Evolutionary conservation across 2,113 vertebrate genomes (phyloP), one percentile per base, ranked within the genome.

Genomic region (Brachirus orientalis): DNA sequence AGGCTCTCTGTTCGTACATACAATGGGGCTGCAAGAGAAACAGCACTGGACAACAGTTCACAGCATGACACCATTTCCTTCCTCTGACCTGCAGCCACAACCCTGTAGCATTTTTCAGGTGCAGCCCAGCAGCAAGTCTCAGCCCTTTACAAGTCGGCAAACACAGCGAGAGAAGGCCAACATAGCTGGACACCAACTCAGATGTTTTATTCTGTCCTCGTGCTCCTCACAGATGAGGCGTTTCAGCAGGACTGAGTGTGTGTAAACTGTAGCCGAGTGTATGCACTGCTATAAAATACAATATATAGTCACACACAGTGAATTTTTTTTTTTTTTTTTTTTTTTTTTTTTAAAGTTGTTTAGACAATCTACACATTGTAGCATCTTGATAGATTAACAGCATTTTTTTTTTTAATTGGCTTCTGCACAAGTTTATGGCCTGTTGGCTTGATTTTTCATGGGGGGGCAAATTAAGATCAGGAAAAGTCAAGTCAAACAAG

Each of bases 61-160:
- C 91, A 90, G 89, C 73, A 52, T 77, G 88, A 90, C 81, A 72
- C 81, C 80, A 88, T 90, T 92, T 93, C 91, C 92, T 92, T 92
- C 92, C 92, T 89, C 78, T 76, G 88, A 83, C 78, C 80, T 45
- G 4, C 47, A 38, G 71, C 77, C 80, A 68, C 67, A 51, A 72
- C 80, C 72, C 82, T 48, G 55, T 69, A 1, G 77, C 71, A 81
- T 85, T 77, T 82, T 84, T 89, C 88, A 91, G 87, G 87, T 91
- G 86, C 77, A 17, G 58, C 80, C 68, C 85, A 80, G 86, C 84
- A 83, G 84, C 86, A 38, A 37, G 56, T 74, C 83, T 78, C 66
- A 69, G 71, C 51, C 66, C 53, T 51, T 69, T 64, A 71, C 70
- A 79, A 79, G 69, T 64, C 85, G 3, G 56, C 55, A 61, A 66